These are phyloP conservation scores for Azemiops feae DNA, from an alignment of 2,113 vertebrate species.

Conservation along the genomic window DNA sequence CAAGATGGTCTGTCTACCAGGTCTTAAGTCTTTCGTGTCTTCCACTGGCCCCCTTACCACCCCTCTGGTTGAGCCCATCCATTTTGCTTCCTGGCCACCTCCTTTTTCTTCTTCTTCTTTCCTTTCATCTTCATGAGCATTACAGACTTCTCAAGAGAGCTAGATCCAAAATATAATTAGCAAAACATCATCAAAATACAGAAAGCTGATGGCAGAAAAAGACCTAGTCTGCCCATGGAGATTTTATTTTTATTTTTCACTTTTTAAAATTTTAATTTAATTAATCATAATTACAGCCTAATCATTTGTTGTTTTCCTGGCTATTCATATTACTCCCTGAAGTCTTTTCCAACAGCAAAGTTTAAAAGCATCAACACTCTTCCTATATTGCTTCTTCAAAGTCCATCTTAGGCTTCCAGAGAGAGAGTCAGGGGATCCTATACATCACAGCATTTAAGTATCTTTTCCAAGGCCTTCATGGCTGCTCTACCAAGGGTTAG, in stretches of 20 bases:
- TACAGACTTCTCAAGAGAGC: neutral
- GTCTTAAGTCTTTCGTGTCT: neutral
- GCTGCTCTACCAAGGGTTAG: neutral
- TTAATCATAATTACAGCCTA: neutral
- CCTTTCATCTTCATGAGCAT: neutral
- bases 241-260: neutral
- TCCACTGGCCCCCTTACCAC: neutral
- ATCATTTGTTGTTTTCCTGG: neutral
- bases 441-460: neutral
- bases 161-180: neutral
- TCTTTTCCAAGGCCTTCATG: neutral
- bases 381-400: neutral
- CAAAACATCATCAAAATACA: neutral
- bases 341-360: neutral
- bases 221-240: neutral
- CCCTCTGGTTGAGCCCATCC: neutral
- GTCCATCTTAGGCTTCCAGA: neutral
- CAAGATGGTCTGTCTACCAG: neutral
- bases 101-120: neutral
- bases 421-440: no score
- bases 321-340: neutral
- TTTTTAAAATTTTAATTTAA: neutral
- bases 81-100: neutral
- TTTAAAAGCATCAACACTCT: neutral
- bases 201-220: neutral